Evolutionary conservation across 2,797 vertebrate genomes (phyloP).

Genomic region (Danionella dracula): DNA sequence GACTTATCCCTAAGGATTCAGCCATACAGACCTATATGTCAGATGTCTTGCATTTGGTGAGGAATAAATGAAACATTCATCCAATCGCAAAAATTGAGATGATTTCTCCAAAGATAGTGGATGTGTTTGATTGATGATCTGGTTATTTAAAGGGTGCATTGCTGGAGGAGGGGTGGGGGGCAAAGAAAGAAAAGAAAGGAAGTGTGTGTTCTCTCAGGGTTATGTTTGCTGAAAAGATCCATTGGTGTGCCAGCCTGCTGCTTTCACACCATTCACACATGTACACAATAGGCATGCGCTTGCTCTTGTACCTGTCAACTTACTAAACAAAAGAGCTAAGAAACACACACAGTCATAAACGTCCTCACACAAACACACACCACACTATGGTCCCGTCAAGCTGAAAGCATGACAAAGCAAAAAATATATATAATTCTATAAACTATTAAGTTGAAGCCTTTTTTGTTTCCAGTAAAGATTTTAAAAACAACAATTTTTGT

Average conservation of each 20-base stretch:
- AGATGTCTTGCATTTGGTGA: no score
- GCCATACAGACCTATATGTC: no score
- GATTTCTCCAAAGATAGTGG: background rate
- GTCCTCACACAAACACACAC: slow-evolving; percentile 16
- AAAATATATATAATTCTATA: no score
- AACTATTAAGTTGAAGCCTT: no score
- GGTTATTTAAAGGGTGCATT: background rate
- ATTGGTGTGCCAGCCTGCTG: slow-evolving; percentile 25
- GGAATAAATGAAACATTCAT: no score
- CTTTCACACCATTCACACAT: slow-evolving; percentile 28
- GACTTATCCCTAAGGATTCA: no score
- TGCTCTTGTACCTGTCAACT: slow-evolving; percentile 39
- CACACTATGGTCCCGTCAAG: background rate
- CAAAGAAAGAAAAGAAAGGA: slow-evolving; percentile 20
- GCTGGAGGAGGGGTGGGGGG: no score
- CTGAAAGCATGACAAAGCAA: background rate
- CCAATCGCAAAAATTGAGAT: no score
- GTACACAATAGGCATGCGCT: slow-evolving; percentile 42
- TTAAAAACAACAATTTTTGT: no score
- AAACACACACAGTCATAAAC: slow-evolving; percentile 30
- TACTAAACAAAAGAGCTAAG: slow-evolving; percentile 37
- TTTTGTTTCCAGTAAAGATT: no score
- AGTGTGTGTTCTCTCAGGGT: slow-evolving; percentile 9
- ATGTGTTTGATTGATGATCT: slow-evolving; percentile 28
- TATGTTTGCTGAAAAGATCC: slow-evolving; percentile 28